Evolutionary conservation across 2,888 invertebrate genomes (phyloP).

Genomic region (Nephrocerus scutellatus): DNA sequence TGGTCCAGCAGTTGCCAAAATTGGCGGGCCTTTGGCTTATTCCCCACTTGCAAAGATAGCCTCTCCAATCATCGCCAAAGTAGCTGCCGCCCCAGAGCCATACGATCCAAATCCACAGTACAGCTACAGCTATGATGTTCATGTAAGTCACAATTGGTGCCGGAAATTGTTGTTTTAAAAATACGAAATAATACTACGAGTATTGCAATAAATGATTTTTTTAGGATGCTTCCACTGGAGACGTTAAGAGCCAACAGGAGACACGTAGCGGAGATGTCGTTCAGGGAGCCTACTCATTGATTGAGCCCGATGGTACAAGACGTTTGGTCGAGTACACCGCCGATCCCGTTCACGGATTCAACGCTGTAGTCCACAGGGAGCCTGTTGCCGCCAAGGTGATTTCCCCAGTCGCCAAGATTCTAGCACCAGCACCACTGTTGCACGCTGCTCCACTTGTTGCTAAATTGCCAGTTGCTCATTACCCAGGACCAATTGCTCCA

Average conservation of each 20-base stretch:
- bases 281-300: conserved; percentile 51
- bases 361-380: conserved; percentile 52
- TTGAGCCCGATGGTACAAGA: conserved; percentile 53
- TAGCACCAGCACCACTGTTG: conserved; percentile 31
- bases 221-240: conserved; percentile 51
- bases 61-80: conserved; percentile 30
- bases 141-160: conserved; percentile 41
- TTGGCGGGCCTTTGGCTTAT: conserved; percentile 18
- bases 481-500: too few species aligned
- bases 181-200: too few species aligned
- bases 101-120: conserved; percentile 53
- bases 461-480: too few species aligned
- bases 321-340: conserved; percentile 54
- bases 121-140: conserved; percentile 52
- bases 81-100: conserved; percentile 36
- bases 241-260: conserved; percentile 53
- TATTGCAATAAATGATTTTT: too few species aligned
- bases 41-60: conserved; percentile 22
- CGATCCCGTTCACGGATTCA: conserved; percentile 55
- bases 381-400: conserved; percentile 47
- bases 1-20: conserved; percentile 24
- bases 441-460: conserved; percentile 22
- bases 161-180: too few species aligned
- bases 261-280: conserved; percentile 52
- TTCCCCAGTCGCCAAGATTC: conserved; percentile 37